These are phyloP conservation scores for Drosophila affinis DNA, from an alignment of 2,888 invertebrate species.

Conservation along the genomic window DNA sequence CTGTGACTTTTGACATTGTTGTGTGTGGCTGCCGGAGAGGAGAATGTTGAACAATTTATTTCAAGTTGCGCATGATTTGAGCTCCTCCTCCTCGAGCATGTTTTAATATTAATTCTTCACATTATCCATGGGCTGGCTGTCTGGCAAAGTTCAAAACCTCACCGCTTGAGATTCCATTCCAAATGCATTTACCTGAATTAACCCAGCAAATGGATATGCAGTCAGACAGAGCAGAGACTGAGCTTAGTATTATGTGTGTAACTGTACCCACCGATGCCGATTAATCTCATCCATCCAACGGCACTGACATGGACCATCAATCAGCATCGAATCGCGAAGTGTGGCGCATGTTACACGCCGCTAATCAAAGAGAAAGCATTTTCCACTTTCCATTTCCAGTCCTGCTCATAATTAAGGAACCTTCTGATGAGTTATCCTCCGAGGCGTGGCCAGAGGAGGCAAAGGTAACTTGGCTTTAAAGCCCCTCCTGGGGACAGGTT, in stretches of 20 bases:
- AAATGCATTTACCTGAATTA: slow-evolving; percentile 33
- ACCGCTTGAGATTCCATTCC: neutral
- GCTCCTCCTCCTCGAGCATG: slow-evolving; percentile 16
- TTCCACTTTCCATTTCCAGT: slow-evolving; percentile 43
- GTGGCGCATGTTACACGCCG: slow-evolving; percentile 43
- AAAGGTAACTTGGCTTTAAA: slow-evolving; percentile 30
- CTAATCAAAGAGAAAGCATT: slow-evolving; percentile 66
- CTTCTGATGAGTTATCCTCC: neutral
- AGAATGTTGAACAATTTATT: slow-evolving; percentile 48
- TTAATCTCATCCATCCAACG: slow-evolving; percentile 18
- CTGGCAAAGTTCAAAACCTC: neutral
- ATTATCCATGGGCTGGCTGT: neutral
- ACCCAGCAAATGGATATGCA: slow-evolving; percentile 40
- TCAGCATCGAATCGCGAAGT: slow-evolving; percentile 45
- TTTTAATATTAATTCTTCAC: slow-evolving; percentile 34
- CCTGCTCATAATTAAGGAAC: slow-evolving; percentile 28
- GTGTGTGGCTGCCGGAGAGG: slow-evolving; percentile 10
- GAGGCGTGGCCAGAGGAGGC: slow-evolving; percentile 1
- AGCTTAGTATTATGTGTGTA: no score
- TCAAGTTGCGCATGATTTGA: slow-evolving; percentile 49
- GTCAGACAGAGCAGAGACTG: slow-evolving; percentile 22
- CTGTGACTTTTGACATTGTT: slow-evolving; percentile 22
- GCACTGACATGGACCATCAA: slow-evolving; percentile 54
- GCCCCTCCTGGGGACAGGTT: slow-evolving; percentile 9
- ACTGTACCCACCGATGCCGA: slow-evolving; percentile 10